Evolutionary conservation across 1,140 invertebrate species (phyloP).

Genomic region (Drosophila pachea): DNA sequence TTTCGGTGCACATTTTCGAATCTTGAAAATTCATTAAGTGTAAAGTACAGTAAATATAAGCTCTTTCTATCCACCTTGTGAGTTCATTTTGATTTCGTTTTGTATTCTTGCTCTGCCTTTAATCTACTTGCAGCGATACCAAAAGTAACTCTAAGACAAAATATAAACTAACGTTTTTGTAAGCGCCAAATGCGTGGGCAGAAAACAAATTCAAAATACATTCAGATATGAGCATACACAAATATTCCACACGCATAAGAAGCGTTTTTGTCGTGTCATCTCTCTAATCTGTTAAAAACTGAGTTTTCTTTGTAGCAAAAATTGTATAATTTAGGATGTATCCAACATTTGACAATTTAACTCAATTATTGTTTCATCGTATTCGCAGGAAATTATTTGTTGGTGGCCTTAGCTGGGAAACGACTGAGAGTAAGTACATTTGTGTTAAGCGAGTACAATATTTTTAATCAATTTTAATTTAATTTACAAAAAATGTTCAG

Average conservation of each 20-base stretch:
- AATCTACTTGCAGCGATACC: conserved; percentile 70
- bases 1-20: conserved; percentile 63
- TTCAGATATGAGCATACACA: conserved; percentile 38
- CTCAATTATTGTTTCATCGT: conserved; percentile 24
- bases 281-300: conserved; percentile 23
- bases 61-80: conserved; percentile 54
- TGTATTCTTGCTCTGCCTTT: conserved; percentile 65
- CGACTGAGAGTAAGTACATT: conserved; percentile 92
- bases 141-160: conserved; percentile 58
- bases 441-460: neutral
- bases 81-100: conserved; percentile 66
- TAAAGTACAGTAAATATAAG: conserved; percentile 60
- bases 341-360: conserved; percentile 12
- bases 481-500: conserved; percentile 82
- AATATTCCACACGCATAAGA: conserved; percentile 56
- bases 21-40: conserved; percentile 59
- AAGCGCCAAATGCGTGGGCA: conserved; percentile 43
- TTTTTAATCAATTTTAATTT: neutral
- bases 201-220: conserved; percentile 36
- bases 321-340: conserved; percentile 20
- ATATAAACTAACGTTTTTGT: conserved; percentile 47
- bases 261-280: conserved; percentile 24
- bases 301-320: conserved; percentile 41
- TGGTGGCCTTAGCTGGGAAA: conserved; percentile 98
- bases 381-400: conserved; percentile 97